Percentiles rank a stretch among this genome's conserved stretches.
phyloP scores from a whole-genome alignment of 2,888 invertebrate genomes.

The Rhagonycha fulva region DNA sequence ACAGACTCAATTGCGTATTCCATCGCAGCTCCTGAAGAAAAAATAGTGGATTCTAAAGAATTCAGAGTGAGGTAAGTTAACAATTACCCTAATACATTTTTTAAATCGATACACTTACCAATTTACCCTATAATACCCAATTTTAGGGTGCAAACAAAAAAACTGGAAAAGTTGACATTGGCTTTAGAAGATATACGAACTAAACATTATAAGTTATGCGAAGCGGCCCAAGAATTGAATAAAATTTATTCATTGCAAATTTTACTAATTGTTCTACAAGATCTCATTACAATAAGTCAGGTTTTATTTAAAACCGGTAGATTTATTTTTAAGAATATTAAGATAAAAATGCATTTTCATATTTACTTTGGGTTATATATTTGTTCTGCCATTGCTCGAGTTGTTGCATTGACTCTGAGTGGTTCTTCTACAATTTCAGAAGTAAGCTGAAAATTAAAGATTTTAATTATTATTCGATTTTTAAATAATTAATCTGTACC shows the following conservation, averaged over 20 bases:
- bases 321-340: not conserved
- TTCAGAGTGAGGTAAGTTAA: not conserved
- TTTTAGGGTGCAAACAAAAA: not conserved
- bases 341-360: fast-evolving
- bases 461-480: too few relatives aligned
- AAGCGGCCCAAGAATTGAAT: not conserved
- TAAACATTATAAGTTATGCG: not conserved
- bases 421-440: not conserved
- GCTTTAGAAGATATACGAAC: not conserved
- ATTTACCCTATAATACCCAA: too few relatives aligned
- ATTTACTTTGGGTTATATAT: not conserved
- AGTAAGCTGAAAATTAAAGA: not conserved
- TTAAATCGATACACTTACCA: too few relatives aligned
- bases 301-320: not conserved
- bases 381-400: not conserved
- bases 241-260: not conserved
- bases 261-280: not conserved
- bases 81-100: not conserved
- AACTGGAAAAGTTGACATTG: not conserved
- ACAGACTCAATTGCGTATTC: not conserved
- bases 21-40: not conserved
- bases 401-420: not conserved
- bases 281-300: not conserved
- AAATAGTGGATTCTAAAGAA: not conserved
- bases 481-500: too few relatives aligned